Base-by-base conservation (phyloP, 2,113 vertebrate genomes). In the Microtus oregoni region DNA sequence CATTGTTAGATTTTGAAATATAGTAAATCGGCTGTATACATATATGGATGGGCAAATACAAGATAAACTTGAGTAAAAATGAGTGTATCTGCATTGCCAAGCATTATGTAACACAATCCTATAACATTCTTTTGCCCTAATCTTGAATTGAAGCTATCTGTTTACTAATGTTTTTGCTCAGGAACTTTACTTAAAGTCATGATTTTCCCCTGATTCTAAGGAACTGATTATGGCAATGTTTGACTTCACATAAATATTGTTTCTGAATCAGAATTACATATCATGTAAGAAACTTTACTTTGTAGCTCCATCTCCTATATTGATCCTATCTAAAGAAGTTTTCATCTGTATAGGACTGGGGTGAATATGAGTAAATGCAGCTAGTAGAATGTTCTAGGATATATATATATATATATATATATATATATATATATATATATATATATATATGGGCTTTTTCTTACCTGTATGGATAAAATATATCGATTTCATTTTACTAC, bases 1-100 rank as follows among this genome's bases (percentile, higher is more conserved):
- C 7, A 68, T 83, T 89, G 30, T 95, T 68, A 90, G 72, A 92
- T 89, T 94, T 90, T 90, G 68, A 94, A 95, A 92, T 89, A 89
- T 13, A 91, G 88, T n/a, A 77, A 82, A 94, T 83, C 41, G 82
- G 86, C 55, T 88, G 17, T 86, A 50, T 92, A 86, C 17, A 89
- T 47, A 91, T 47, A 90, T 86, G 67, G 19, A 90, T 47, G 32
- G 28, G 52, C 67, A 90, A 72, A 81, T 87, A 17, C 72, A 28
- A 28, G 9, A 85, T 90, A 94, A 92, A 91, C 12, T 50, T n/a
- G 78, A 86, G 89, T 38, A 61, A 78, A 73, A 90, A 85, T 19
- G 63, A 81, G 15, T 63, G 0, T 44, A 38, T 92, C 78, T 75
- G 26, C n/a, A 78, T 50, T 50, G n/a, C 5, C 26, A 91, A 77